Percentiles rank a stretch among this genome's conserved stretches.
These are phyloP conservation scores for Tetropium fuscum DNA, from an alignment of 2,888 invertebrate genomes.

Conservation along the genomic window DNA sequence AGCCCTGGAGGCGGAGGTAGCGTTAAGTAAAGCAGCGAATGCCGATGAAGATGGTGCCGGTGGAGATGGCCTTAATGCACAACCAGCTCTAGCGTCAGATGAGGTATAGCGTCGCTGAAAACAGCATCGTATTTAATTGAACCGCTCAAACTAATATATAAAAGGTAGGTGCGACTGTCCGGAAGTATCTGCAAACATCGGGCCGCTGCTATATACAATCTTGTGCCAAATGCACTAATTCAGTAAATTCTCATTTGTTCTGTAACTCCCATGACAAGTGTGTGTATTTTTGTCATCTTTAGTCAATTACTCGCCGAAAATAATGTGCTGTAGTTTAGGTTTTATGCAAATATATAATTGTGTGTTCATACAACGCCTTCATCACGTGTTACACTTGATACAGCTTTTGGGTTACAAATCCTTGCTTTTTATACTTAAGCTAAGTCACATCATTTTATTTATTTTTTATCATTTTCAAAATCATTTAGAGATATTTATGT, in stretches of 20 bases:
- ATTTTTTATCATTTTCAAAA: slow-evolving; percentile 47
- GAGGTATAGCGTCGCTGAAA: slow-evolving; percentile 67
- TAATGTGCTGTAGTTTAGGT: slow-evolving; percentile 2
- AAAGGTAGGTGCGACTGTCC: slow-evolving; percentile 30
- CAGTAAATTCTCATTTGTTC: neutral
- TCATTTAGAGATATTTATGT: slow-evolving; percentile 1
- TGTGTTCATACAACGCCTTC: slow-evolving; percentile 24
- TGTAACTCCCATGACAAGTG: slow-evolving; percentile 6
- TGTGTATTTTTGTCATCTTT: slow-evolving; percentile 4
- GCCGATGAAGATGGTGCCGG: slow-evolving; percentile 63
- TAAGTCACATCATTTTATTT: no score
- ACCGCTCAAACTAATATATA: slow-evolving; percentile 42
- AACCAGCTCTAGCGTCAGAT: slow-evolving; percentile 69
- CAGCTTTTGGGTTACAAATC: slow-evolving; percentile 46
- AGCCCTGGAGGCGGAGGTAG: slow-evolving; percentile 77
- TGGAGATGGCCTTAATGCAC: slow-evolving; percentile 62
- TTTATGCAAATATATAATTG: slow-evolving; percentile 16
- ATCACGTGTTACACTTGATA: slow-evolving; percentile 42
- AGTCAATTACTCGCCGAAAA: slow-evolving; percentile 11
- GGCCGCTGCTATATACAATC: neutral
- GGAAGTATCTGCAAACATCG: neutral
- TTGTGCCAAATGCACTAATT: slow-evolving; percentile 9
- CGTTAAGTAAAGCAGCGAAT: slow-evolving; percentile 54
- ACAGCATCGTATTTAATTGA: slow-evolving; percentile 7
- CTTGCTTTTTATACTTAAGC: slow-evolving; percentile 55